These are phyloP conservation scores for Radopholus similis DNA, from an alignment of 1,140 invertebrate species.

Conservation along the genomic window DNA sequence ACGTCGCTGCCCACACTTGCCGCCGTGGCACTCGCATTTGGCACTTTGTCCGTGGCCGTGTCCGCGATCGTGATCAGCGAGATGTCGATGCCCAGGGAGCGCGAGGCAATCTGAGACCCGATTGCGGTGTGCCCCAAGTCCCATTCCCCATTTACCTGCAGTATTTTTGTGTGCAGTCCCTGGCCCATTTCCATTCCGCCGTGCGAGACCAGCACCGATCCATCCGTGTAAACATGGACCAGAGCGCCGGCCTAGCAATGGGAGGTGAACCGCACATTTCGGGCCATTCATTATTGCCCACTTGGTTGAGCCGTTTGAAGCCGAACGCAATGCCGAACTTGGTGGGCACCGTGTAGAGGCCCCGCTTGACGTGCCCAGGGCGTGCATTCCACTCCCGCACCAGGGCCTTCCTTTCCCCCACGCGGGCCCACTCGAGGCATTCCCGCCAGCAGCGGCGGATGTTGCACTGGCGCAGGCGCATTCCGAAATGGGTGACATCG, in stretches of 20 bases:
- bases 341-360: conserved; percentile 78
- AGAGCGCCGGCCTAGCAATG: conserved; percentile 75
- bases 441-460: conserved; percentile 77
- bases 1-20: conserved; percentile 85
- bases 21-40: conserved; percentile 85
- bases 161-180: conserved; percentile 89
- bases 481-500: conserved; percentile 75
- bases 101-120: conserved; percentile 67
- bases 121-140: not conserved
- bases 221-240: conserved; percentile 82
- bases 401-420: conserved; percentile 65
- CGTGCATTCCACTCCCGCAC: conserved; percentile 74
- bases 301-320: conserved; percentile 77
- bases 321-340: conserved; percentile 86
- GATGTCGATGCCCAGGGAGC: conserved; percentile 71
- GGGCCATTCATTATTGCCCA: not conserved
- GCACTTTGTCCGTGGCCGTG: conserved; percentile 85
- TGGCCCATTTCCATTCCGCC: conserved; percentile 93
- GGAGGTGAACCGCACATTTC: not conserved
- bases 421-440: conserved; percentile 71
- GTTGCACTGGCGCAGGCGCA: conserved; percentile 73
- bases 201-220: conserved; percentile 83
- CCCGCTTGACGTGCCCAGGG: conserved; percentile 81
- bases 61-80: conserved; percentile 80
- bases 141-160: conserved; percentile 69